Evolutionary conservation across 1,140 invertebrate genomes (phyloP).

Genomic region (Oscheius sp.): DNA sequence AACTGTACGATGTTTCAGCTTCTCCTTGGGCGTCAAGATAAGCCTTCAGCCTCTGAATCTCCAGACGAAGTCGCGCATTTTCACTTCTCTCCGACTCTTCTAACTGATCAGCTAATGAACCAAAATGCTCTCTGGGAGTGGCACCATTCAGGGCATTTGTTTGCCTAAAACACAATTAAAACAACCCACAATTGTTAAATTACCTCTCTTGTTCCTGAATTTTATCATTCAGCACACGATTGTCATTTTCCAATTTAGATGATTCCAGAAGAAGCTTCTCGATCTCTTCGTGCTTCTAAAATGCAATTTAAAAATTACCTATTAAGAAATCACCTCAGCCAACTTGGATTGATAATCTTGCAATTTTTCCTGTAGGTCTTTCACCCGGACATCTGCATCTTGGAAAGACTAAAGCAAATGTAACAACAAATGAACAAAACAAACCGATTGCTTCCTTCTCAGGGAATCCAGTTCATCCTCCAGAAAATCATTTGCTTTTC

Average conservation of each 20-base stretch:
- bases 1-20: slow-evolving; percentile 4
- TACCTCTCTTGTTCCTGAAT: not conserved
- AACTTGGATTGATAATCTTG: no score
- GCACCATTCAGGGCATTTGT: not conserved
- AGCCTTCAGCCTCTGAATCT: slow-evolving; percentile 11
- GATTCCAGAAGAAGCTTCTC: slow-evolving; percentile 1
- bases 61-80: slow-evolving; percentile 18
- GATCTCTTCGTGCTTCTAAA: slow-evolving; percentile 7
- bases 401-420: no score
- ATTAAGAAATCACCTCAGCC: no score
- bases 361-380: slow-evolving; percentile 4
- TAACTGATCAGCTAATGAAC: slow-evolving; percentile 26
- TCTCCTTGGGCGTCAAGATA: slow-evolving; percentile 12
- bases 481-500: not conserved
- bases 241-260: slow-evolving; percentile 1
- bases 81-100: slow-evolving; percentile 11
- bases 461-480: not conserved
- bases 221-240: not conserved
- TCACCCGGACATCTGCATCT: not conserved
- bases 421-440: no score
- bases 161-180: no score
- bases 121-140: not conserved
- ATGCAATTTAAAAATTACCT: not conserved
- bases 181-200: not conserved
- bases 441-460: not conserved